A percentile compares a stretch with the other conserved stretches of the same genome.
Evolutionary conservation across 2,888 invertebrate genomes (phyloP).

Genomic region (Xanthia togata): DNA sequence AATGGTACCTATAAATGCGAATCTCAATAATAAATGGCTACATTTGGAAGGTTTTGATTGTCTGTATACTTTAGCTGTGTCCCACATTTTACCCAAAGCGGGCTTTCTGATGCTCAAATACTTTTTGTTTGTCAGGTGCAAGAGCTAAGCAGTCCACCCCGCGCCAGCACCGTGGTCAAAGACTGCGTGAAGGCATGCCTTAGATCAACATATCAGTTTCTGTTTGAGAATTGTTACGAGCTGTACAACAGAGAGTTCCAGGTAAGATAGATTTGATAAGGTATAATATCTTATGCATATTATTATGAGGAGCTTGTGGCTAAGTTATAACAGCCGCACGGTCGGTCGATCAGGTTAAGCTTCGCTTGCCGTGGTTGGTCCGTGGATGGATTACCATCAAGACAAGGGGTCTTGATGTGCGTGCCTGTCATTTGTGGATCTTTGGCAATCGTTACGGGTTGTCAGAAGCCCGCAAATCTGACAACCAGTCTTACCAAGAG

Average conservation of each 20-base stretch:
- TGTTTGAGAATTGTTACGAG: conserved; percentile 99
- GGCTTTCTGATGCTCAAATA: neutral
- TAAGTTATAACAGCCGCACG: too few species aligned
- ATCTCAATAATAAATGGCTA: neutral
- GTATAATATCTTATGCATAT: too few species aligned
- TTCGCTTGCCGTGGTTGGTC: too few species aligned
- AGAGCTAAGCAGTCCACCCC: conserved; percentile 99
- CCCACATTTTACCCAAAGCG: neutral
- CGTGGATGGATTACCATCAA: too few species aligned
- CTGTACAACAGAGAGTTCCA: conserved; percentile 98
- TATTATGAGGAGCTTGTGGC: too few species aligned
- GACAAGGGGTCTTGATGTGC: too few species aligned
- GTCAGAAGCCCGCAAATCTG: too few species aligned
- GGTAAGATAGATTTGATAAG: too few species aligned
- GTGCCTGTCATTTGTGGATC: too few species aligned
- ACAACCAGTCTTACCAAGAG: too few species aligned
- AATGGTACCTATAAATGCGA: neutral
- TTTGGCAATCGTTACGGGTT: too few species aligned
- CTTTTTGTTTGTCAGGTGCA: conserved; percentile 91
- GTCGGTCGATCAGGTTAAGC: too few species aligned
- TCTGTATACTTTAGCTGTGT: neutral
- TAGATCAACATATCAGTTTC: conserved; percentile 99
- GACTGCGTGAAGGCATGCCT: conserved; percentile 99
- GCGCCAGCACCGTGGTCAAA: conserved; percentile 99
- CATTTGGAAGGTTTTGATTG: neutral